phyloP scores from a whole-genome alignment of 2,113 vertebrate genomes.

The Megaceryle torquata region DNA sequence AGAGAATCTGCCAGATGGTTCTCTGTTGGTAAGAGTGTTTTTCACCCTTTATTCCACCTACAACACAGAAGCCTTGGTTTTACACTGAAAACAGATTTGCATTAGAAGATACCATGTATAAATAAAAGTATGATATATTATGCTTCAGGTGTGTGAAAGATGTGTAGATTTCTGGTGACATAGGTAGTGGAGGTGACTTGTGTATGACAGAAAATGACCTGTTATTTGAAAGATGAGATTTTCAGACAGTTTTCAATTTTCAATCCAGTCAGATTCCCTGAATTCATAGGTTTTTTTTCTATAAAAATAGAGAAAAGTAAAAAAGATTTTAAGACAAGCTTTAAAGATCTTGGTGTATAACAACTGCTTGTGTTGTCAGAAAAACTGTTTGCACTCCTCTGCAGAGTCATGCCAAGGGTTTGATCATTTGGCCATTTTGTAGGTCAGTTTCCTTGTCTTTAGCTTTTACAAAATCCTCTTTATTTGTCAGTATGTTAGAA shows the following conservation, averaged over 20 bases:
- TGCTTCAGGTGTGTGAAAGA: conserved; percentile 26
- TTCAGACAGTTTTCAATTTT: background rate
- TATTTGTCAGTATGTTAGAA: background rate
- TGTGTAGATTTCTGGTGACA: conserved; percentile 18
- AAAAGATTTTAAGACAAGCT: background rate
- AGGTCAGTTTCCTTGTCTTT: background rate
- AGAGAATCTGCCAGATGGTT: conserved; percentile 44
- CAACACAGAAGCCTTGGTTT: conserved; percentile 56
- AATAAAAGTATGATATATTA: background rate
- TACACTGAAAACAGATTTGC: conserved; percentile 52
- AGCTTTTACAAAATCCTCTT: background rate
- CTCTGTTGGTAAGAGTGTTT: conserved; percentile 55
- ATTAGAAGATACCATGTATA: background rate
- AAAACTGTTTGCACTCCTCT: background rate
- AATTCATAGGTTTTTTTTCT: background rate
- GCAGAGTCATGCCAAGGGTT: background rate
- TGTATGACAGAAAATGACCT: background rate
- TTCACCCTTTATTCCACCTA: conserved; percentile 53
- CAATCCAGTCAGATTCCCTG: background rate
- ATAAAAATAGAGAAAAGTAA: background rate
- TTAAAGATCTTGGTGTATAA: background rate
- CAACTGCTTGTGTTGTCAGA: background rate
- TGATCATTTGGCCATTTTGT: background rate
- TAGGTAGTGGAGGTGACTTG: background rate
- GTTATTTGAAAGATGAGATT: background rate